A percentile compares a stretch with the other conserved stretches of the same genome.
These are phyloP conservation scores for Rhopalosiphum nymphaeae DNA, from an alignment of 2,888 invertebrate genomes.

Conservation along the genomic window DNA sequence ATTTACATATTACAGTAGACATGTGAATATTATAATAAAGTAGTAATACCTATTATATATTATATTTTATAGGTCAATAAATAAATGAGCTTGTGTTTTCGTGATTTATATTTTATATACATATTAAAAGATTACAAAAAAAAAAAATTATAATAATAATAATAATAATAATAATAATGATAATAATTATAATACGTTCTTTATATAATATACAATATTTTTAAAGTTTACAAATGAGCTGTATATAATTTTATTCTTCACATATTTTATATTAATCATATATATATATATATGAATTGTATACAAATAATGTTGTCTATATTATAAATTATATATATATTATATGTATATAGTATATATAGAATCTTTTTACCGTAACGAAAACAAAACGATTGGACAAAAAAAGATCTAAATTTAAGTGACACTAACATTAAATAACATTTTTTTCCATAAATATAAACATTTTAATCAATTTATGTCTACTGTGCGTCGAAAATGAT, in stretches of 20 bases:
- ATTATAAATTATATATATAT: conserved; percentile 22
- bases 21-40: conserved; percentile 29
- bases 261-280: conserved; percentile 3
- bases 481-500: background rate
- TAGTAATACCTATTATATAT: conserved; percentile 46
- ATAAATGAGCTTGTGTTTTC: conserved; percentile 62
- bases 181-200: conserved; percentile 7
- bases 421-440: conserved; percentile 59
- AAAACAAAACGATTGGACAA: conserved; percentile 48
- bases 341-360: background rate
- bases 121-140: conserved; percentile 47
- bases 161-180: background rate
- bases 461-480: background rate
- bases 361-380: conserved; percentile 49
- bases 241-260: conserved; percentile 45
- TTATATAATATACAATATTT: conserved; percentile 15
- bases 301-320: background rate
- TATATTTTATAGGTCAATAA: conserved; percentile 34
- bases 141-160: conserved; percentile 30
- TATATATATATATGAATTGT: background rate
- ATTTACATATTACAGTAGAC: conserved; percentile 1
- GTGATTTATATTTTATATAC: conserved; percentile 46
- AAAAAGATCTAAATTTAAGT: conserved; percentile 45
- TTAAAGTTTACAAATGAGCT: conserved; percentile 59
- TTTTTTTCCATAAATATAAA: conserved; percentile 33